Evolutionary conservation across 2,113 vertebrate genomes (phyloP).

Genomic region (Physeter macrocephalus): DNA sequence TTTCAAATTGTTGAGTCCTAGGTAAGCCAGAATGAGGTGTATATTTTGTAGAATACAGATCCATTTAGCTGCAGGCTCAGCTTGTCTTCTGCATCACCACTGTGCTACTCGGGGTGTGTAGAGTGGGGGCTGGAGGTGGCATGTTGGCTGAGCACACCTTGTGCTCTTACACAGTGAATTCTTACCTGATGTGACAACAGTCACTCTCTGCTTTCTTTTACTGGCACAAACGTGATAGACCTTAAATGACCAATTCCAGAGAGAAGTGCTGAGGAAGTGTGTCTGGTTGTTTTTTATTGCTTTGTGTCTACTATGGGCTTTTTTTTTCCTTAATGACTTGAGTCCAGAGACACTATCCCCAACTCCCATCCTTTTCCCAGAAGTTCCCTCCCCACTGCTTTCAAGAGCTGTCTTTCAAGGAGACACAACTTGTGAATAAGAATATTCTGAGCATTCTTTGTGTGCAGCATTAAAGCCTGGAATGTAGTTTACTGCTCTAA

Average conservation of each 20-base stretch:
- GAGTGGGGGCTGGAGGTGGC: background rate
- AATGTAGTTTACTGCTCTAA: constrained; percentile 60
- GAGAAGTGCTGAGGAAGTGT: background rate
- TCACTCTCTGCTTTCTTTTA: background rate
- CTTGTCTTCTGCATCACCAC: background rate
- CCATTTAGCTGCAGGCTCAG: background rate
- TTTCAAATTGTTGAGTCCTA: background rate
- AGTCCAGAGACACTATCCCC: background rate
- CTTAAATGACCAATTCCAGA: background rate
- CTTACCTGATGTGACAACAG: background rate
- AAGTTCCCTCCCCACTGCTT: constrained; percentile 9
- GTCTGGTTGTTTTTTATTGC: constrained; percentile 28
- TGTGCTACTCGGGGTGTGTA: background rate
- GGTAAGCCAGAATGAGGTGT: background rate
- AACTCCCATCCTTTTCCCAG: background rate
- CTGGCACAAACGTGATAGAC: background rate
- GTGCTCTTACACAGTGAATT: background rate
- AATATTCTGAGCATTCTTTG: constrained; percentile 48
- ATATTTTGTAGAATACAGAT: background rate
- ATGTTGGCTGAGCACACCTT: background rate
- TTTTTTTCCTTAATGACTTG: background rate
- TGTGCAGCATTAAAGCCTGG: constrained; percentile 40
- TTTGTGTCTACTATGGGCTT: constrained; percentile 19
- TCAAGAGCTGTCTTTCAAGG: constrained; percentile 51
- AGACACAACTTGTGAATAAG: constrained; percentile 41